Conservation (phyloP, 2,113 vertebrate species). For the Ahaetulla prasina region DNA sequence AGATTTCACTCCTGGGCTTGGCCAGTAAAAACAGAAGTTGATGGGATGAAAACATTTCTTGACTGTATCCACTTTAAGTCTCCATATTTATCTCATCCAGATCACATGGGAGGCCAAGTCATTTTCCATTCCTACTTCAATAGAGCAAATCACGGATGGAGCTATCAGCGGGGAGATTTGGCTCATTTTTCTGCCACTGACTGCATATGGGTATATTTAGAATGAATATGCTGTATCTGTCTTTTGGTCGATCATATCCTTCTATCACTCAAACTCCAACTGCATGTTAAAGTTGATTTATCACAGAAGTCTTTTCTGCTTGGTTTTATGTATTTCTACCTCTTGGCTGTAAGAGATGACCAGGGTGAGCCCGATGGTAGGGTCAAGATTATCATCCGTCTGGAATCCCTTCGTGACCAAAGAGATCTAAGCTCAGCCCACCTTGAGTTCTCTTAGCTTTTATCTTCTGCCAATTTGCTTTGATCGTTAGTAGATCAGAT, state of each 20-base stretch:
- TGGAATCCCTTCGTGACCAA: no score
- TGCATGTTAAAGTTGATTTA: not conserved
- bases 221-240: not conserved
- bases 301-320: no score
- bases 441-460: no score
- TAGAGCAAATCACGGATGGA: not conserved
- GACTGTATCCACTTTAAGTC: not conserved
- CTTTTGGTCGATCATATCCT: not conserved
- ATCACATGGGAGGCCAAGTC: not conserved
- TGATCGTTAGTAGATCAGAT: no score
- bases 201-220: not conserved
- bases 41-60: not conserved
- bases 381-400: no score
- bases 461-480: no score
- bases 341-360: not conserved
- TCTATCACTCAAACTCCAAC: not conserved
- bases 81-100: not conserved
- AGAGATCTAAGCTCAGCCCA: no score
- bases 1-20: not conserved
- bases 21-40: not conserved
- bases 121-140: not conserved
- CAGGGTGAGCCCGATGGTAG: no score
- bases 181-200: not conserved
- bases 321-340: not conserved
- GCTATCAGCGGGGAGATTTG: not conserved